These are phyloP conservation scores for Trematocara stigmaticum DNA, from an alignment of 2,113 vertebrate species.

Conservation along the genomic window DNA sequence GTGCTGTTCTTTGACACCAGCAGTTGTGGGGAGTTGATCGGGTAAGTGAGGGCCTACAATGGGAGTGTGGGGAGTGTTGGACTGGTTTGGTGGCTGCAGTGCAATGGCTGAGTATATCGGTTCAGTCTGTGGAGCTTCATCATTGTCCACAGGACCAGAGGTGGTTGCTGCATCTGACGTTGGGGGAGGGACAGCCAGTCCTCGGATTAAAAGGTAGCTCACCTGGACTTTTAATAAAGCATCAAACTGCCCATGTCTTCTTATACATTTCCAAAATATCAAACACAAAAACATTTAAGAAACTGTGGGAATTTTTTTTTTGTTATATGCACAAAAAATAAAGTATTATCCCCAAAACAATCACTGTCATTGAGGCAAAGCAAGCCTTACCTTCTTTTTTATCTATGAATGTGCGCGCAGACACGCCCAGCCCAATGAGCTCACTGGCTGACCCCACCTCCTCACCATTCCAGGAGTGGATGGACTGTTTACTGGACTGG, in stretches of 20 bases:
- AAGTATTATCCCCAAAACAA: neutral
- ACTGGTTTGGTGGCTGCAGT: slow-evolving; percentile 82
- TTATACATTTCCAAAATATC: neutral
- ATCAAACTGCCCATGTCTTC: neutral
- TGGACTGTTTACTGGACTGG: slow-evolving; percentile 61
- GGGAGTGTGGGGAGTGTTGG: slow-evolving; percentile 51
- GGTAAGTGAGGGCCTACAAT: neutral
- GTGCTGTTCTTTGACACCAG: neutral
- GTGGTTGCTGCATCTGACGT: neutral
- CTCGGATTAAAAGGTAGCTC: neutral
- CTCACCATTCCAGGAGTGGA: slow-evolving; percentile 73
- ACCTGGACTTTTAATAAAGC: neutral
- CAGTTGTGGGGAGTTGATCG: neutral
- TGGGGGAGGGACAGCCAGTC: neutral
- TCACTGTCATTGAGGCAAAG: neutral
- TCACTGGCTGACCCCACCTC: slow-evolving; percentile 80
- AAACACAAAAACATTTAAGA: neutral
- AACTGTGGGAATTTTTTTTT: neutral
- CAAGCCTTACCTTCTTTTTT: slow-evolving; percentile 74
- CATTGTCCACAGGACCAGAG: neutral
- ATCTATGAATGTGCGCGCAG: slow-evolving; percentile 78
- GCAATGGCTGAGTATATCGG: slow-evolving; percentile 75
- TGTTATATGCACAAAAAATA: neutral
- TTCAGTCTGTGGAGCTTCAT: slow-evolving; percentile 65
- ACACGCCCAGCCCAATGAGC: slow-evolving; percentile 83